Conservation (phyloP, 92 coral and sea anemone species). For the Scolanthus callimorphus region DNA sequence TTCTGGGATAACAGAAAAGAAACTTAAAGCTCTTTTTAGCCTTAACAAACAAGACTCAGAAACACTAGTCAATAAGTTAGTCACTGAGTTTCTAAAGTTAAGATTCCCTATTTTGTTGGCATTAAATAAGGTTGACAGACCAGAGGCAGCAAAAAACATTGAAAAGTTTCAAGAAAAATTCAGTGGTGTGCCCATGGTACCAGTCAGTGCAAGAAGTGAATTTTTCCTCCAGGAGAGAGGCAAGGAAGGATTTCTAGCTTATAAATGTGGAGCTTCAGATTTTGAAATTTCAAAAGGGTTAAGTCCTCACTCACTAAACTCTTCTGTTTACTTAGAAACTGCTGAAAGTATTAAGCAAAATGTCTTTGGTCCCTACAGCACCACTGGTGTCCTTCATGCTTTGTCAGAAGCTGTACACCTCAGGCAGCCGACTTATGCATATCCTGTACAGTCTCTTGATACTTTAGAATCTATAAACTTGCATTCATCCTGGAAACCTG, state of each 20-base stretch:
- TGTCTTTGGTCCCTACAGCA: slow-evolving; percentile 41
- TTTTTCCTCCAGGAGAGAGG: slow-evolving; percentile 56
- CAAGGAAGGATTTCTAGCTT: slow-evolving; percentile 31
- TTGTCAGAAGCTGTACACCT: slow-evolving; percentile 63
- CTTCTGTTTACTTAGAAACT: slow-evolving; percentile 7
- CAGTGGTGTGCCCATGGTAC: slow-evolving; percentile 39
- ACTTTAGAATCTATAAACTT: slow-evolving; percentile 53
- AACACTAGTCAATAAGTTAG: slow-evolving; percentile 47
- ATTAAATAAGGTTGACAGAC: slow-evolving; percentile 62
- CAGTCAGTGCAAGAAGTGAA: slow-evolving; percentile 72
- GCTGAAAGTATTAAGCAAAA: slow-evolving; percentile 20
- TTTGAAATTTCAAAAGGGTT: slow-evolving; percentile 7
- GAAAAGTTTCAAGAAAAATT: slow-evolving; percentile 51
- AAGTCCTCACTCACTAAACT: neutral
- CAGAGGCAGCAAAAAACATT: slow-evolving; percentile 47
- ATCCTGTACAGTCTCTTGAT: slow-evolving; percentile 71
- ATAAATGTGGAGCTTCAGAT: slow-evolving; percentile 56
- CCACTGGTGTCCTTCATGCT: slow-evolving; percentile 69
- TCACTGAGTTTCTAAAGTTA: slow-evolving; percentile 46
- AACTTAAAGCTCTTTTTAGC: slow-evolving; percentile 38
- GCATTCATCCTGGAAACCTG: slow-evolving; percentile 17
- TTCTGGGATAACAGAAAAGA: slow-evolving; percentile 63
- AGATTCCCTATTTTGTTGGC: slow-evolving; percentile 79
- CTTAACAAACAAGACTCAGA: slow-evolving; percentile 40
- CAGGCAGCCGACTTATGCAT: slow-evolving; percentile 58